phyloP scores from a whole-genome alignment of 2,113 vertebrate species.

The Odocoileus virginianus region DNA sequence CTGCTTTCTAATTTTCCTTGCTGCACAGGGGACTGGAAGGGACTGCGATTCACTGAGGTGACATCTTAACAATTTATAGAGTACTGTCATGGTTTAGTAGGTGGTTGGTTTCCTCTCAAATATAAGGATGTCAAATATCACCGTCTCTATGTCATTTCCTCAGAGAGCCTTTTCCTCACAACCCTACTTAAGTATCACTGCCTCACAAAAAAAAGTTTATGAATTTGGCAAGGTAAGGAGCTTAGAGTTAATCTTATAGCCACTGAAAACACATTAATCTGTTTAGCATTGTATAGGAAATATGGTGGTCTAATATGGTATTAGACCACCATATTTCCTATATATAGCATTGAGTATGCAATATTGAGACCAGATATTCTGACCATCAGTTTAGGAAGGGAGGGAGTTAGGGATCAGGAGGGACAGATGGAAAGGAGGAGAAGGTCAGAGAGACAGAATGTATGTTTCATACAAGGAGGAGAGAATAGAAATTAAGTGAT shows the following conservation, averaged over 20 bases:
- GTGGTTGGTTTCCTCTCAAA: background rate
- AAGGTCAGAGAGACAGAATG: background rate
- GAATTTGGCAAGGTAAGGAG: background rate
- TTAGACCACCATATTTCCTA: background rate
- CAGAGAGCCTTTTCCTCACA: background rate
- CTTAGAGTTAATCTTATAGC: background rate
- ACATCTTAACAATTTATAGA: background rate
- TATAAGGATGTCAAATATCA: background rate
- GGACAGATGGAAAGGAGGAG: too few species aligned
- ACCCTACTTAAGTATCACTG: background rate
- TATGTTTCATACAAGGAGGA: background rate
- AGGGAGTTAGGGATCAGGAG: rapidly evolving
- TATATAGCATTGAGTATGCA: background rate
- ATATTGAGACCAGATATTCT: background rate
- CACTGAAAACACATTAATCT: background rate
- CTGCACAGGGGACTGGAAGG: background rate
- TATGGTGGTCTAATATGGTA: background rate
- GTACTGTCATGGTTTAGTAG: background rate
- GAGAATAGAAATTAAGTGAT: background rate
- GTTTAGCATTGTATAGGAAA: background rate
- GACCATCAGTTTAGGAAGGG: background rate
- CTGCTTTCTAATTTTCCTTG: background rate
- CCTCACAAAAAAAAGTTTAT: background rate
- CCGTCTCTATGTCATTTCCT: background rate
- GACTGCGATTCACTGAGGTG: background rate